Percentiles rank a stretch among this genome's conserved stretches.
phyloP scores from a whole-genome alignment of 2,888 invertebrate species.

The Rutpela maculata region DNA sequence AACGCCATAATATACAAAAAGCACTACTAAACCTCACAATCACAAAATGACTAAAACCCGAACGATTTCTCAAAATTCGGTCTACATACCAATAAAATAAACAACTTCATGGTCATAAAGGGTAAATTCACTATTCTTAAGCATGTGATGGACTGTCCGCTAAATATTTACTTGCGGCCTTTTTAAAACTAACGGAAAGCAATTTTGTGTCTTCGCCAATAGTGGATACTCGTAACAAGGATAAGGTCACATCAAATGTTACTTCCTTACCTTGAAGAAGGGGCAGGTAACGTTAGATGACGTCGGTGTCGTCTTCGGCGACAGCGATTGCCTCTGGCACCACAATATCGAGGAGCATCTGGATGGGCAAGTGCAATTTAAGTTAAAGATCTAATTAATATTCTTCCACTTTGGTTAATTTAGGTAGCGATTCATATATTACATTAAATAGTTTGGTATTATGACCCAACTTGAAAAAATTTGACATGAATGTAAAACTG shows the following conservation, averaged over 20 bases:
- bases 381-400: neutral
- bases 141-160: conserved; percentile 67
- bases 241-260: conserved; percentile 61
- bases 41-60: conserved; percentile 9
- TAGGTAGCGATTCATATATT: neutral
- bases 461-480: neutral
- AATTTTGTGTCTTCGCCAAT: conserved; percentile 63
- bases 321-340: neutral
- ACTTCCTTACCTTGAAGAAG: conserved; percentile 63
- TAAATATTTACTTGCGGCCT: conserved; percentile 67
- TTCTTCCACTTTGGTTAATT: neutral
- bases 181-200: conserved; percentile 70
- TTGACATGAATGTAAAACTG: neutral
- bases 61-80: conserved; percentile 23
- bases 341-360: conserved; percentile 1
- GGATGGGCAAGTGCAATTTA: neutral
- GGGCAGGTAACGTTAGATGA: conserved; percentile 66
- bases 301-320: conserved; percentile 44
- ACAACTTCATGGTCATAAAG: conserved; percentile 62
- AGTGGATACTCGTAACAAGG: conserved; percentile 53
- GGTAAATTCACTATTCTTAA: conserved; percentile 61
- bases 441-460: neutral
- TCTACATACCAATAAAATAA: conserved; percentile 64
- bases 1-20: conserved; percentile 21
- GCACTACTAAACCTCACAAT: conserved; percentile 25